Percentiles rank a stretch among this genome's conserved stretches.
Conservation (phyloP, 2,797 vertebrate genomes). For the Myotis daubentonii region DNA sequence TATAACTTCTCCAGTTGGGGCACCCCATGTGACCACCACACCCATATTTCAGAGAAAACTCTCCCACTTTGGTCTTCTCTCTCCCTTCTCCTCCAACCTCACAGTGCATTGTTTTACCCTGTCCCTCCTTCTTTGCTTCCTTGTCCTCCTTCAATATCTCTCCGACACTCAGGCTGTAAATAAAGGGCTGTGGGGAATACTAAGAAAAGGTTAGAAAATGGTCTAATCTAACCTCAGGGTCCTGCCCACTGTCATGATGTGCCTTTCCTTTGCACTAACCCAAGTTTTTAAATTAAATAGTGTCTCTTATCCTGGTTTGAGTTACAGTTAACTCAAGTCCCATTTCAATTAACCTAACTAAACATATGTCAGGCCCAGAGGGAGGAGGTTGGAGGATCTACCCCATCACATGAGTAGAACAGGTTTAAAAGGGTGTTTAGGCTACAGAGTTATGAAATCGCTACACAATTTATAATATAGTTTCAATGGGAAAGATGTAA, state of each 20-base stretch:
- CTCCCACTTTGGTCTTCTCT: neutral
- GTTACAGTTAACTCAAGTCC: neutral
- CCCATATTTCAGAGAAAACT: neutral
- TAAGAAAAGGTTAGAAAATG: neutral
- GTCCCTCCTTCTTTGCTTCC: neutral
- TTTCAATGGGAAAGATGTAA: conserved; percentile 55
- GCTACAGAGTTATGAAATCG: conserved; percentile 60
- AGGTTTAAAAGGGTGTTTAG: conserved; percentile 54
- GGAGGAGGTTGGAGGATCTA: neutral
- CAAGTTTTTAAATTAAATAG: neutral
- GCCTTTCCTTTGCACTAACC: neutral
- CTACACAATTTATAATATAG: conserved; percentile 56
- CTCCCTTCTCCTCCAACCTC: neutral
- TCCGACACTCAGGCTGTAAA: neutral
- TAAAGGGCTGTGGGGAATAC: neutral
- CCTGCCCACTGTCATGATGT: neutral
- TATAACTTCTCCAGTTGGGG: neutral
- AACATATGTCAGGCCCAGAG: conserved; percentile 34
- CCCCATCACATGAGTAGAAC: neutral
- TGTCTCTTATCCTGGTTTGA: neutral
- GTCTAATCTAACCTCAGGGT: neutral
- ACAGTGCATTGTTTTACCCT: neutral
- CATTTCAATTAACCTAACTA: conserved; percentile 37
- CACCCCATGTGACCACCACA: neutral
- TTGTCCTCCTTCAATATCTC: neutral